These are phyloP conservation scores for Caenorhabditis wallacei DNA, from an alignment of 2,888 invertebrate genomes.

Conservation along the genomic window DNA sequence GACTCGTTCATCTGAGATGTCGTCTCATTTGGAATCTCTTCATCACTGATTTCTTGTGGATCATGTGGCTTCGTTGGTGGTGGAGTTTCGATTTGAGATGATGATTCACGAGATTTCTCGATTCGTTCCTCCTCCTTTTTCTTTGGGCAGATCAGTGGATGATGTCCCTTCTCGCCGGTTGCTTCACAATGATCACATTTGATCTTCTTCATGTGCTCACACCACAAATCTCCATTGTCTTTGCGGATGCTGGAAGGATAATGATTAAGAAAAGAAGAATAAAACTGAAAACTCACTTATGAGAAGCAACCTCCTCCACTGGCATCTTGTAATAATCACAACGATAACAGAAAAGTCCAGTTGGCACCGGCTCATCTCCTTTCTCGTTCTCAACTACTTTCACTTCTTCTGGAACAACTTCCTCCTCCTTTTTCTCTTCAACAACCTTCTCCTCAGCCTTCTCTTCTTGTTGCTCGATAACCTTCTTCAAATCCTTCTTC, in stretches of 20 bases:
- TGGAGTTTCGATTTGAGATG: background rate
- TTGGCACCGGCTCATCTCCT: background rate
- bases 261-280: background rate
- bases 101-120: conserved; percentile 26
- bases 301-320: conserved; percentile 19
- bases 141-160: conserved; percentile 49
- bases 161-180: conserved; percentile 56
- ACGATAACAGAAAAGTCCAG: conserved; percentile 18
- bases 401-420: background rate
- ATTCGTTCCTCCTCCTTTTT: conserved; percentile 53
- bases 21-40: background rate
- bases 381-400: background rate
- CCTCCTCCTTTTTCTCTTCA: background rate
- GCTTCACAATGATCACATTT: conserved; percentile 40
- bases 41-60: conserved; percentile 1
- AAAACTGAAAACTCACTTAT: conserved; percentile 34
- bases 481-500: conserved; percentile 15
- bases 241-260: conserved; percentile 58
- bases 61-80: background rate
- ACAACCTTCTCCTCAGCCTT: background rate
- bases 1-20: background rate
- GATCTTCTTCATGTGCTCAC: conserved; percentile 43
- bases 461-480: conserved; percentile 15
- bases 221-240: conserved; percentile 55
- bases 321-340: conserved; percentile 23